These are phyloP conservation scores for Hetaerina americana DNA, from an alignment of 1,140 invertebrate genomes.

Conservation along the genomic window DNA sequence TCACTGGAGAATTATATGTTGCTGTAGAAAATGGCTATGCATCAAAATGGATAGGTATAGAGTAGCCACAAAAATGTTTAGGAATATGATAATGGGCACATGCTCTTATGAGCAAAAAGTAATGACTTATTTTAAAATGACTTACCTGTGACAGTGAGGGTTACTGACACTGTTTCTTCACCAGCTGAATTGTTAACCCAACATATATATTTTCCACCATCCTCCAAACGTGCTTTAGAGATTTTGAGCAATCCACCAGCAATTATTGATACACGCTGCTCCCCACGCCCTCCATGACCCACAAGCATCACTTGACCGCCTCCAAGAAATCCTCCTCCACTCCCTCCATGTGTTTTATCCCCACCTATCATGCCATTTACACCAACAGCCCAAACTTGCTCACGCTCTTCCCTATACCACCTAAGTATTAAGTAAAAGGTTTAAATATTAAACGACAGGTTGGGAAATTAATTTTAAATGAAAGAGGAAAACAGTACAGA, in stretches of 20 bases:
- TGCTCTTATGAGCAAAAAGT: neutral
- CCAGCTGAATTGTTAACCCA: slow-evolving; percentile 78
- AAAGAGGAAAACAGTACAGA: neutral
- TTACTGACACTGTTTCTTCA: slow-evolving; percentile 68
- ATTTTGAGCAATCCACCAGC: slow-evolving; percentile 1
- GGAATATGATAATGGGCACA: no score
- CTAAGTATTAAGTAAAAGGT: neutral
- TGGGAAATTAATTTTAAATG: neutral
- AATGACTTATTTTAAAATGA: slow-evolving; percentile 36
- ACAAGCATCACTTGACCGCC: neutral
- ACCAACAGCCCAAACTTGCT: neutral
- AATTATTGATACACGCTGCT: neutral
- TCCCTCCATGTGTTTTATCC: neutral
- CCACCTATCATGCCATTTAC: neutral
- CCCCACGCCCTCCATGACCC: neutral
- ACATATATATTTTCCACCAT: slow-evolving; percentile 70
- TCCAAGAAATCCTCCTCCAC: neutral
- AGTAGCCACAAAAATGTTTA: no score
- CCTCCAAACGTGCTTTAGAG: slow-evolving; percentile 40
- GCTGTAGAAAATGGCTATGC: no score
- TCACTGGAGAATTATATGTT: no score
- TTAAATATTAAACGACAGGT: neutral
- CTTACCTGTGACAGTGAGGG: slow-evolving; percentile 52
- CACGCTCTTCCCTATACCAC: neutral
- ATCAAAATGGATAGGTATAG: no score